These are phyloP conservation scores for Bradypus variegatus DNA, from an alignment of 2,797 vertebrate genomes.

Conservation along the genomic window DNA sequence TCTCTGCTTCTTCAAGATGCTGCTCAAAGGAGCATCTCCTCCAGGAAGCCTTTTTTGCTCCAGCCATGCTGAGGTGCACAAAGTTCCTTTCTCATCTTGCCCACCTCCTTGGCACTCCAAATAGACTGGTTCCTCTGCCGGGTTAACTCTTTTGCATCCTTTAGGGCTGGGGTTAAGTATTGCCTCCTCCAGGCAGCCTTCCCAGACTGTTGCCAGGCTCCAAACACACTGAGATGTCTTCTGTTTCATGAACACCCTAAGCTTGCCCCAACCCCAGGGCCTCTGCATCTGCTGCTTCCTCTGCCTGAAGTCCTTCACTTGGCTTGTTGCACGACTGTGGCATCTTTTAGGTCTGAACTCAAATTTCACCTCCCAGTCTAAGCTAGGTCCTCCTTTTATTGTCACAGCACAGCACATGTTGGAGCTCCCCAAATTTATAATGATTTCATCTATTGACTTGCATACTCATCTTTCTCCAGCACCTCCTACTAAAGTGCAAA, in stretches of 20 bases:
- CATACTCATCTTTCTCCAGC: neutral
- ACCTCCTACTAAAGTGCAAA: neutral
- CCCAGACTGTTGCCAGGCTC: neutral
- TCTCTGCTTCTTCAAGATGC: neutral
- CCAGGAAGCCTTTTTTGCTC: neutral
- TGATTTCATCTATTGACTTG: neutral
- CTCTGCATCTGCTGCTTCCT: neutral
- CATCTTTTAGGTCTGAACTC: neutral
- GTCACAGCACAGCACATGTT: accelerated
- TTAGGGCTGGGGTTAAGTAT: neutral
- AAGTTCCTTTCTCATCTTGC: too few relatives aligned
- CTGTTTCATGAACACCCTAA: neutral
- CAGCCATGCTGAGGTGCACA: neutral
- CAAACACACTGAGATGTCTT: neutral
- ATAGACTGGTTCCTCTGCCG: neutral
- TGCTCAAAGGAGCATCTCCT: accelerated
- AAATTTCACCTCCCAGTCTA: neutral
- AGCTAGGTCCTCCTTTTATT: too few relatives aligned
- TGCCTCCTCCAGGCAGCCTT: slow-evolving; percentile 14
- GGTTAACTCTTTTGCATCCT: neutral
- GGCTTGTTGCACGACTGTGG: neutral
- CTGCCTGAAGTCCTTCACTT: neutral
- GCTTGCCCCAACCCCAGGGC: neutral
- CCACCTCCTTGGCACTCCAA: neutral
- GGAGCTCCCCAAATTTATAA: accelerated